These are phyloP conservation scores for Heteronetta atricapilla DNA, from an alignment of 2,113 vertebrate genomes.

Conservation along the genomic window DNA sequence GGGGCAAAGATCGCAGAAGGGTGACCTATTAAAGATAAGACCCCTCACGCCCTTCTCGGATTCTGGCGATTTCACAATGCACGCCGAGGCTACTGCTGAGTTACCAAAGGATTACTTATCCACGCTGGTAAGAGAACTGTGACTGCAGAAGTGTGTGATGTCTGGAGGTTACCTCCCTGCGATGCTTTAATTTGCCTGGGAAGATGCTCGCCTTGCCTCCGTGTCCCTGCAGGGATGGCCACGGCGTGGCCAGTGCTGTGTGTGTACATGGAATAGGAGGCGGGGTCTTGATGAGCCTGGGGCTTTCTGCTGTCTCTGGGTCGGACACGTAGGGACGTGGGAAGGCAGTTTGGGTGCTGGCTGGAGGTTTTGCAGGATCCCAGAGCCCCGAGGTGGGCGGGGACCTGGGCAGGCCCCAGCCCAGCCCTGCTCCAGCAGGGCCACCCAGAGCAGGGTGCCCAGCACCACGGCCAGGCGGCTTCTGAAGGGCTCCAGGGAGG, in stretches of 20 bases:
- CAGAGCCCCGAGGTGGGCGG: background rate
- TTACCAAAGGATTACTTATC: constrained; percentile 88
- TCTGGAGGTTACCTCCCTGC: background rate
- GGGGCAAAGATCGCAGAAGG: constrained; percentile 87
- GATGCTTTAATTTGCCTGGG: background rate
- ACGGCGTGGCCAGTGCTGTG: background rate
- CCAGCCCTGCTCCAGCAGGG: background rate
- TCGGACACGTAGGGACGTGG: background rate
- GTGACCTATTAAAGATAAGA: constrained; percentile 78
- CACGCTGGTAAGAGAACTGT: constrained; percentile 84
- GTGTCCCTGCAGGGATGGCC: background rate
- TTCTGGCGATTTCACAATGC: constrained; percentile 88
- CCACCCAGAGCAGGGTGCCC: background rate
- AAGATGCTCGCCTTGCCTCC: background rate
- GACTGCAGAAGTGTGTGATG: background rate
- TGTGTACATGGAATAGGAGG: background rate
- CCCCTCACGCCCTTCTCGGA: constrained; percentile 95
- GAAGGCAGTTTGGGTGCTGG: background rate
- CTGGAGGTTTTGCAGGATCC: background rate
- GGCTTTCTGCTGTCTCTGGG: background rate
- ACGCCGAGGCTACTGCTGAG: constrained; percentile 47
- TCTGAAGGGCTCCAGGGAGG: background rate
- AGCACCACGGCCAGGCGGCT: background rate
- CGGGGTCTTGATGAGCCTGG: background rate
- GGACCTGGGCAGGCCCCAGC: background rate